Base-by-base conservation (phyloP, 1,140 invertebrate species). In the Ridgeia piscesae region DNA sequence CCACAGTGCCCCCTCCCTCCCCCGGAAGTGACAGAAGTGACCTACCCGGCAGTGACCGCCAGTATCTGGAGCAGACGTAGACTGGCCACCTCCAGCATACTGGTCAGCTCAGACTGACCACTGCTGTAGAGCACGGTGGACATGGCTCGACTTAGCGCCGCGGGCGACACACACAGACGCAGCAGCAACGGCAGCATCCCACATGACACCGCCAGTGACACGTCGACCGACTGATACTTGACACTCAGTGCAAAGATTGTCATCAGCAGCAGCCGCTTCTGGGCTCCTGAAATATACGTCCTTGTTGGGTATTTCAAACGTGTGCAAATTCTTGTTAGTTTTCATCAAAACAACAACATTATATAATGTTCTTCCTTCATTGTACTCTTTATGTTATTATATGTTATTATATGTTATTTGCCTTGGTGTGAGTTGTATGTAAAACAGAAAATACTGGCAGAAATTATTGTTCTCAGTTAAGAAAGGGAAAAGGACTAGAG, bases 211-310 rank as follows among this genome's bases (percentile, higher is more conserved):
- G 96, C 96, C 33, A 97, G 95, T 42, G 95, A 96, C n/a, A 97
- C 95, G 95, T 97, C 97, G 91, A 96, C 95, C 31, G 97, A 95
- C 92, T 96, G 95, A 94, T 97, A 97, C 48, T 96, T 96, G 14
- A 97, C 96, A 95, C 97, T 97, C 91, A 97, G 94, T 4, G 96
- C 96, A 95, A 97, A 97, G 21, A 97, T 95, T 31, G 96, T 97
- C 34, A 97, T 95, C 35, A 96, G 93, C 94, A 96, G 94, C 42
- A 96, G 93, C 88, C 96, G 95, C 91, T 96, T 95, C 42, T 94
- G 94, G 11, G 95, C 95, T 89, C 94, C 96, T 96, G 93, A 11
- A 92, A 91, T 42, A 42, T 42, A 42, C 11, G 42, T 11, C 4
- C 42, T 42, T 42, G 88, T 89, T 33, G 17, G 17, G n/a, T 42